Conservation (phyloP, 2,113 vertebrate genomes). For the Alouatta palliata region DNA sequence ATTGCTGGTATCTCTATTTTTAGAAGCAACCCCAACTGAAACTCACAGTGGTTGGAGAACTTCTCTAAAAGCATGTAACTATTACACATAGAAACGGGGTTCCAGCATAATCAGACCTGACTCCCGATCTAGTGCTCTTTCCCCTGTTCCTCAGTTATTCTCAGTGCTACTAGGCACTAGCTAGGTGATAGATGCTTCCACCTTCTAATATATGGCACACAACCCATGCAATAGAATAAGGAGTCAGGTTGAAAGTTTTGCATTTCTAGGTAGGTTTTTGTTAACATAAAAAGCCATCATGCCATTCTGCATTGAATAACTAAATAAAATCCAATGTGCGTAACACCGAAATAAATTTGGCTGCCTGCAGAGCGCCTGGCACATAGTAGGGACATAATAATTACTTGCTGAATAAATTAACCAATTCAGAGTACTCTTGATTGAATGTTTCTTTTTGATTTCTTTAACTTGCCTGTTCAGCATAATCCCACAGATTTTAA, state of each 20-base stretch:
- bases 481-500: constrained; percentile 56
- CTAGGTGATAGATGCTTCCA: background rate
- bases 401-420: background rate
- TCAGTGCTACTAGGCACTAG: no score
- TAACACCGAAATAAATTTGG: background rate
- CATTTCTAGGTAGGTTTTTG: background rate
- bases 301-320: background rate
- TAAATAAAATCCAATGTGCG: background rate
- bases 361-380: background rate
- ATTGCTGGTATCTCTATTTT: background rate
- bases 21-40: background rate
- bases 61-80: background rate
- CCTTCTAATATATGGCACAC: rapidly evolving
- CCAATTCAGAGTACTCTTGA: background rate
- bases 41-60: background rate
- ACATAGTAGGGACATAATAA: background rate
- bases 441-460: background rate
- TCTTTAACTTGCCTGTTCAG: constrained; percentile 41
- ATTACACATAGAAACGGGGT: background rate
- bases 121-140: background rate
- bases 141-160: rapidly evolving
- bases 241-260: background rate
- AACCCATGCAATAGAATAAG: rapidly evolving
- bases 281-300: background rate
- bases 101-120: background rate